A percentile compares a stretch with the other conserved stretches of the same genome.
phyloP scores from a whole-genome alignment of 2,113 vertebrate species.

The Brachirus orientalis region DNA sequence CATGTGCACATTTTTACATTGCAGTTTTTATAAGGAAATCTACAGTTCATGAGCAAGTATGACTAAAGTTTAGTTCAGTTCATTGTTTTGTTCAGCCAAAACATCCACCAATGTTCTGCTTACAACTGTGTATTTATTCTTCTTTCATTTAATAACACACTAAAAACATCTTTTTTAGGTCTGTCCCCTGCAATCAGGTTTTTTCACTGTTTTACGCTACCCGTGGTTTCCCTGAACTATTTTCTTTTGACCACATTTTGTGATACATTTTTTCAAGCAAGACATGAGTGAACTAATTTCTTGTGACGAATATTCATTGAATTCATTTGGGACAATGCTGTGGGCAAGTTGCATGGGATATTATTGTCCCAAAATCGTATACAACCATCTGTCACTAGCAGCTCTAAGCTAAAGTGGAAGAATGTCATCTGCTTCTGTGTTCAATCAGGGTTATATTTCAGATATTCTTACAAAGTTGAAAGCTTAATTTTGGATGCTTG shows the following conservation, averaged over 20 bases:
- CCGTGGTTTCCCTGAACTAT: slow-evolving; percentile 21
- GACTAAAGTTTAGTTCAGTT: slow-evolving; percentile 3
- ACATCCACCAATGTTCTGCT: slow-evolving; percentile 2
- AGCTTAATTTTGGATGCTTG: background rate
- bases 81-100: slow-evolving; percentile 17
- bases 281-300: slow-evolving; percentile 31
- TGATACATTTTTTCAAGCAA: slow-evolving; percentile 25
- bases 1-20: no score
- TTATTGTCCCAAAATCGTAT: slow-evolving; percentile 24
- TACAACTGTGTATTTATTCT: slow-evolving; percentile 13
- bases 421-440: background rate
- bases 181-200: slow-evolving; percentile 37
- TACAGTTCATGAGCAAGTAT: background rate
- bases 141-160: slow-evolving; percentile 5
- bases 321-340: slow-evolving; percentile 52
- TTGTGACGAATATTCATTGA: slow-evolving; percentile 47
- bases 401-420: slow-evolving; percentile 3
- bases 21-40: no score
- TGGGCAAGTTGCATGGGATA: slow-evolving; percentile 48
- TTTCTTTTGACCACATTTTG: slow-evolving; percentile 22
- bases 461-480: background rate
- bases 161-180: slow-evolving; percentile 25
- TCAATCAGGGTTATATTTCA: background rate
- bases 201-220: slow-evolving; percentile 16
- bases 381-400: slow-evolving; percentile 57